Evolutionary conservation across 2,888 invertebrate species (phyloP).

Genomic region (Synergus itoensis): DNA sequence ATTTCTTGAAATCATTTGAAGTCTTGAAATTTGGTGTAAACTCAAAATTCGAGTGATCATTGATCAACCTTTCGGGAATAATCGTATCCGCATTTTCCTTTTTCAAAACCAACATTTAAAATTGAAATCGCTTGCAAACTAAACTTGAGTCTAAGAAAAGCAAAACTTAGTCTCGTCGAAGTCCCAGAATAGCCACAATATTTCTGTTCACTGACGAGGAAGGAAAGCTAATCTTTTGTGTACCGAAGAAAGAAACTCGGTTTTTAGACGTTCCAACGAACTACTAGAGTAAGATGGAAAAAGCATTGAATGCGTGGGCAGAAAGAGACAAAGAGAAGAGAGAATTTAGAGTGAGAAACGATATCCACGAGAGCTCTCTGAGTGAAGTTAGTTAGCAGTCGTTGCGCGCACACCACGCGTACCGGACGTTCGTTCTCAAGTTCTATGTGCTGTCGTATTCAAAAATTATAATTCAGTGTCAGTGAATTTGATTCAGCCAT

Average conservation of each 20-base stretch:
- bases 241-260: constrained; percentile 33
- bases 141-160: constrained; percentile 8
- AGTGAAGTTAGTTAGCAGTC: constrained; percentile 76
- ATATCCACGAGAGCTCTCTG: constrained; percentile 58
- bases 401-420: constrained; percentile 76
- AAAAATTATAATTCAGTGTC: constrained; percentile 4
- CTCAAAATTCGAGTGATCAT: too few species aligned
- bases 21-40: too few species aligned
- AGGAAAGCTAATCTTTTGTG: constrained; percentile 37
- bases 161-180: constrained; percentile 38
- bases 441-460: constrained; percentile 10
- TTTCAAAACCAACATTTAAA: background rate
- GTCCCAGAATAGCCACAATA: constrained; percentile 36
- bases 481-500: background rate
- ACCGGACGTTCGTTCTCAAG: constrained; percentile 67
- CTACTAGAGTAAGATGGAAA: constrained; percentile 31
- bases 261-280: constrained; percentile 36
- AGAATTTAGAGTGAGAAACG: constrained; percentile 16
- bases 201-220: constrained; percentile 24
- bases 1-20: too few species aligned
- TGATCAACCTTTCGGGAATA: too few species aligned
- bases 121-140: constrained; percentile 16
- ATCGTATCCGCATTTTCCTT: background rate
- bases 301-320: constrained; percentile 42
- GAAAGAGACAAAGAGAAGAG: constrained; percentile 47